These are phyloP conservation scores for Lasioglossum zephyrum DNA, from an alignment of 2,888 invertebrate genomes.

Conservation along the genomic window DNA sequence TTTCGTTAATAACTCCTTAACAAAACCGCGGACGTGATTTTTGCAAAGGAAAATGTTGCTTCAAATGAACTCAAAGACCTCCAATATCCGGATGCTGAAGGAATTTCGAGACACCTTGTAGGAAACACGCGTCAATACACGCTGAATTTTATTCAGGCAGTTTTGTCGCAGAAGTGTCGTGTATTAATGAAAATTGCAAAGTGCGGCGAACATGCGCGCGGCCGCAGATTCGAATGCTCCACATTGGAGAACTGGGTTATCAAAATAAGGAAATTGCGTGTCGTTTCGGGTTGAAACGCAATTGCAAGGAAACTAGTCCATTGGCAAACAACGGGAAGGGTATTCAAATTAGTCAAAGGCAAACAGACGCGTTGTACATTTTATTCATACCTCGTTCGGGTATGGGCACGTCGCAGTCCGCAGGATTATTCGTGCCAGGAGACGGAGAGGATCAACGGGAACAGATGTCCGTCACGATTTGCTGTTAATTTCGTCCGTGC, in stretches of 20 bases:
- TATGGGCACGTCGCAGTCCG: neutral
- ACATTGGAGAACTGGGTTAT: neutral
- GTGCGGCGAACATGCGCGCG: neutral
- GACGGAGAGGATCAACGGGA: conserved; percentile 16
- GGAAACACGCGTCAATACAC: no score
- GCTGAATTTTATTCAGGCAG: neutral
- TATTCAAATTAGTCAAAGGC: conserved; percentile 16
- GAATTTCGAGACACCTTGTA: neutral
- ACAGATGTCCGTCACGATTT: conserved; percentile 54
- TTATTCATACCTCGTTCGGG: conserved; percentile 14
- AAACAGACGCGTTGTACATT: conserved; percentile 16
- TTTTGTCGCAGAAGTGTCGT: neutral
- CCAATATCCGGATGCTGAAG: no score
- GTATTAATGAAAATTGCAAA: neutral
- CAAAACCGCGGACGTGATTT: no score
- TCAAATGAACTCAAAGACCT: no score
- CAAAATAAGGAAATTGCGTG: neutral
- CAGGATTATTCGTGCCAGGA: conserved; percentile 29
- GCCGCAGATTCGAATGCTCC: neutral
- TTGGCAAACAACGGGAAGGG: conserved; percentile 15
- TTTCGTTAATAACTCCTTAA: no score
- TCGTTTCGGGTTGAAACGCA: neutral
- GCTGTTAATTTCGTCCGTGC: conserved; percentile 53
- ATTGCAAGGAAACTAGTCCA: conserved; percentile 12
- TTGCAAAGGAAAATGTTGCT: no score